Base-by-base conservation (phyloP, 2,888 invertebrate species). In the Leptinotarsa peninsularis region DNA sequence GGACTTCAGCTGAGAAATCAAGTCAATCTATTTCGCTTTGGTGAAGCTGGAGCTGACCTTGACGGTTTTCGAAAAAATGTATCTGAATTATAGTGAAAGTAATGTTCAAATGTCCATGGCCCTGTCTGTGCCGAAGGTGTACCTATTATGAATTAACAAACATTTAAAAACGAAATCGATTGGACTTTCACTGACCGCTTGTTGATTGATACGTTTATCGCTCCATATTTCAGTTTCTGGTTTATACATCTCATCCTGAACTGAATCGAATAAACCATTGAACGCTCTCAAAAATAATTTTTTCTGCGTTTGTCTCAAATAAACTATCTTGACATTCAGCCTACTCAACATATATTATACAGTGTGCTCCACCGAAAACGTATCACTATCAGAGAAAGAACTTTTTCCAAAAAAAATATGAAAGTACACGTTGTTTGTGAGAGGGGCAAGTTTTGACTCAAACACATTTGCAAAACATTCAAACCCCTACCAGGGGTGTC, bases 101-200 rank as follows among this genome's bases (percentile, higher is more conserved):
- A 63, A 63, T 43, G 27, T 33, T 63, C 63, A 33, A 43, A 43
- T 63, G 27, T 63, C 15, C 43, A 33, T 63, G 63, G 63, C 43
- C 43, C 33, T 63, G 63, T 63, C 63, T 63, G 43, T 63, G 33
- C 10, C 63, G 63, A 63, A 63, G 63, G 63, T 63, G 43, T 63
- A 63, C 63, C 58, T 58, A 58, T 17, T 63, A 63, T 63, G 63
- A 63, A 63, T 63, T 33, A 63, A 63, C 63, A 63, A 63, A 63
- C 63, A 17, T 27, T n/a, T 33, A 33, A 63, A 63, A 63, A 63
- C 33, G 63, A 63, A 63, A 63, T 33, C 63, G 33, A 43, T 63
- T 63, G 43, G 33, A 63, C 63, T 63, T 63, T 63, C 63, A 63
- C 63, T 43, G 33, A n/a, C 63, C 63, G 33, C 63, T 33, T 21